Evolutionary conservation across 2,797 vertebrate genomes (phyloP).

Genomic region (Bryconaethiops microstoma): DNA sequence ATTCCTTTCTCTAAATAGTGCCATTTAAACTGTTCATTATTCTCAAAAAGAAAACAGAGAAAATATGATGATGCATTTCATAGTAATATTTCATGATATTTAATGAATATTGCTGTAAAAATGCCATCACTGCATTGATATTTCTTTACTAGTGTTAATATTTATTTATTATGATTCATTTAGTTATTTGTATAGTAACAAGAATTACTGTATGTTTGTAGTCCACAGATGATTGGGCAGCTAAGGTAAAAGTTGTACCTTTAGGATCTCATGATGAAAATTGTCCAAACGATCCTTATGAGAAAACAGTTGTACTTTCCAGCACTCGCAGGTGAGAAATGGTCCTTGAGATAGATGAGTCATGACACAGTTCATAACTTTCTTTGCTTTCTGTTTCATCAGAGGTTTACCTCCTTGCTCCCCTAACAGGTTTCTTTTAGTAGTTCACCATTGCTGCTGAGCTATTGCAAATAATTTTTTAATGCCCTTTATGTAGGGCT

Average conservation of each 20-base stretch:
- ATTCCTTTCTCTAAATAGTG: too few species aligned
- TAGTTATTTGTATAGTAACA: neutral
- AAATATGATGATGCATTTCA: neutral
- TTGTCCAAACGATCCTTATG: constrained; percentile 67
- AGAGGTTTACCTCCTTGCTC: neutral
- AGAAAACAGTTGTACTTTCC: constrained; percentile 71
- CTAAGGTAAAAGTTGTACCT: constrained; percentile 68
- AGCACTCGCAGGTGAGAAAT: constrained; percentile 77
- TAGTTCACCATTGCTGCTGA: neutral
- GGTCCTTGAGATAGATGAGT: neutral
- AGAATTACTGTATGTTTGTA: constrained; percentile 59
- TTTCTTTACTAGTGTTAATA: neutral
- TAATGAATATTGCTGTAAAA: neutral
- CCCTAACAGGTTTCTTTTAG: neutral
- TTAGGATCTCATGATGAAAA: constrained; percentile 53
- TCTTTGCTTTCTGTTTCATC: neutral
- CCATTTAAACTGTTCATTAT: neutral
- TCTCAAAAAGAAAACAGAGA: neutral
- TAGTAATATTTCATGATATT: neutral
- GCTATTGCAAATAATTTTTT: neutral
- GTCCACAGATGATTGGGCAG: constrained; percentile 82
- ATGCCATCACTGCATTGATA: neutral
- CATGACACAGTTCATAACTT: neutral
- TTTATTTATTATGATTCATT: too few species aligned
- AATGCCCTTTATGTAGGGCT: constrained; percentile 64